Percentiles rank a stretch among this genome's conserved stretches.
Evolutionary conservation across 2,797 vertebrate species (phyloP).

Genomic region (Perodicticus potto): DNA sequence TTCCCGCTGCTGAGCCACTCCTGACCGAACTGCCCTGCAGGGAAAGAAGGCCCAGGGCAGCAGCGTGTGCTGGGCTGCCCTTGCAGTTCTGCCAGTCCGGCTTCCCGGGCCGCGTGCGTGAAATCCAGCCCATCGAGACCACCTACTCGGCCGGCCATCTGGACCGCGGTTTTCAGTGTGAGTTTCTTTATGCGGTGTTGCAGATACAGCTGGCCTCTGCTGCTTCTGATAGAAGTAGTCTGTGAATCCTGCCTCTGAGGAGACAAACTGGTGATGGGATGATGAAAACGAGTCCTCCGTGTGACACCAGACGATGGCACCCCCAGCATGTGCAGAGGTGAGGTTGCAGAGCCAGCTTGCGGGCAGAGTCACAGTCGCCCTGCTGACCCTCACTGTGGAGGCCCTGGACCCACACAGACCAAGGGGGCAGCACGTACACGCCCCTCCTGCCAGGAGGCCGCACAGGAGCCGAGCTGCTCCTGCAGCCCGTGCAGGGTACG

Average conservation of each 20-base stretch:
- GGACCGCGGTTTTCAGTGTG: background rate
- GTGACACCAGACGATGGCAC: background rate
- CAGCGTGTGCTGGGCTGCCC: background rate
- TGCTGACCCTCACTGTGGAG: fast-evolving
- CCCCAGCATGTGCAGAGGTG: fast-evolving
- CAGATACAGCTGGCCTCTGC: background rate
- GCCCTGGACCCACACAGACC: background rate
- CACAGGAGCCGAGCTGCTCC: fast-evolving
- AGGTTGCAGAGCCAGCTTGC: background rate
- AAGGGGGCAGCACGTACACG: fast-evolving
- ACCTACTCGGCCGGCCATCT: fast-evolving
- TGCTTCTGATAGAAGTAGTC: background rate
- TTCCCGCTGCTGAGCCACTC: too few species aligned
- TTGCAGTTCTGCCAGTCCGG: fast-evolving
- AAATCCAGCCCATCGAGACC: fast-evolving
- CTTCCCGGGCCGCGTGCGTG: background rate
- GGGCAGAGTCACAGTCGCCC: background rate
- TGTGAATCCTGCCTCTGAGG: background rate
- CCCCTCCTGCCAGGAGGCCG: background rate
- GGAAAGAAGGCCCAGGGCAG: background rate
- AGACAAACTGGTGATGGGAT: background rate
- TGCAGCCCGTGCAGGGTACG: too few species aligned
- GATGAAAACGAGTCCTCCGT: background rate
- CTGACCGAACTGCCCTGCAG: background rate
- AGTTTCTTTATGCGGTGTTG: background rate